A percentile compares a stretch with the other conserved stretches of the same genome.
These are phyloP conservation scores for Salmo trutta DNA, from an alignment of 2,797 vertebrate genomes.

Conservation along the genomic window DNA sequence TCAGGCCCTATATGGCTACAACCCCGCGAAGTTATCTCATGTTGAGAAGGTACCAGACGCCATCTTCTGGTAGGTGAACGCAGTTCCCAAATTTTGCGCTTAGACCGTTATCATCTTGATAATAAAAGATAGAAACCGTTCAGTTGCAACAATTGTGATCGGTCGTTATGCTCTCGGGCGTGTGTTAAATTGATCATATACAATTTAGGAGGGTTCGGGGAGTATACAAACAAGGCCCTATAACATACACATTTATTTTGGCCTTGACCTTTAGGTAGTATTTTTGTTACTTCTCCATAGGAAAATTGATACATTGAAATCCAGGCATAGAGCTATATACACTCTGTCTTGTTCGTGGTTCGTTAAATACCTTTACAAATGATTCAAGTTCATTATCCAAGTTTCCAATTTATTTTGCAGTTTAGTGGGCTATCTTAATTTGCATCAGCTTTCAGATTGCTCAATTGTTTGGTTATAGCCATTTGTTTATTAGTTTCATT, in stretches of 20 bases:
- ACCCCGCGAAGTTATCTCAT: neutral
- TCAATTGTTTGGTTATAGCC: neutral
- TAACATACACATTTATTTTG: neutral
- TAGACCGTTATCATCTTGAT: neutral
- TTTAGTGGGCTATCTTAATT: neutral
- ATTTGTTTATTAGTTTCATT: neutral
- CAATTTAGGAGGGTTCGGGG: neutral
- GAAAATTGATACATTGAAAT: neutral
- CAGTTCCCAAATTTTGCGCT: constrained; percentile 1
- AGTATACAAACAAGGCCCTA: neutral
- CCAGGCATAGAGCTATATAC: neutral
- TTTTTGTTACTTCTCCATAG: neutral
- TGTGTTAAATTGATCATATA: neutral
- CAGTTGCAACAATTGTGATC: neutral
- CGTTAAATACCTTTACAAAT: neutral
- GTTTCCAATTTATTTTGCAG: neutral
- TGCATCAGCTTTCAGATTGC: neutral
- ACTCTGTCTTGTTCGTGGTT: neutral
- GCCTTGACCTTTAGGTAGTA: neutral
- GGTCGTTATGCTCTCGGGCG: neutral
- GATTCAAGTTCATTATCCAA: neutral
- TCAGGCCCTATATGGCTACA: neutral
- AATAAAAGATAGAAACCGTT: neutral
- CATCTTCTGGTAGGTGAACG: constrained; percentile 65
- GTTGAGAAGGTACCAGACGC: constrained; percentile 67